phyloP scores from a whole-genome alignment of 2,113 vertebrate species.

The Todiramphus saurophagus region DNA sequence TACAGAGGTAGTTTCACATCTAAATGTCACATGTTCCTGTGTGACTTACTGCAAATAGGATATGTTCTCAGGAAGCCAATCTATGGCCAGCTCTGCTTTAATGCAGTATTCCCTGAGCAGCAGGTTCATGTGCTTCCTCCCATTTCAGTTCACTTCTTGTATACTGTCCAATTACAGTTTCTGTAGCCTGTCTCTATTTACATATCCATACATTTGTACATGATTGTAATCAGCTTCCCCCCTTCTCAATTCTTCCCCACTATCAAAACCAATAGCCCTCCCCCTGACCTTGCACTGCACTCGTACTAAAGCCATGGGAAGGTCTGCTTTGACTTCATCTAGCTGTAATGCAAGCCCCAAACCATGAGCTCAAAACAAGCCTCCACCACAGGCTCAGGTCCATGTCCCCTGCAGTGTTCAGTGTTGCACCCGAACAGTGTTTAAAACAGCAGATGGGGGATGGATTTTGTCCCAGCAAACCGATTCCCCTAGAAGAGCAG shows the following conservation, averaged over 20 bases:
- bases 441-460: neutral
- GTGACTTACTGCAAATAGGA: neutral
- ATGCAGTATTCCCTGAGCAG: neutral
- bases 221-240: neutral
- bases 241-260: neutral
- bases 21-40: neutral
- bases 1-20: neutral
- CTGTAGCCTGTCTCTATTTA: neutral
- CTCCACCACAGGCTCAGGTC: neutral
- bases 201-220: neutral
- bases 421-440: neutral
- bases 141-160: neutral
- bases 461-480: neutral
- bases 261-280: neutral
- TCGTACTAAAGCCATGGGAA: neutral
- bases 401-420: neutral
- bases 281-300: neutral
- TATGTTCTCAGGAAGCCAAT: neutral
- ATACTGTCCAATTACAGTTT: neutral
- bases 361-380: neutral
- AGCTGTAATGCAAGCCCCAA: neutral
- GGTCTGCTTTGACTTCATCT: neutral
- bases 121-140: neutral
- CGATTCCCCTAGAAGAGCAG: neutral
- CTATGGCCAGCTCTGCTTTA: neutral